Percentiles rank a stretch among this genome's conserved stretches.
Evolutionary conservation across 2,888 invertebrate genomes (phyloP).

Genomic region (Ophion slaviceki): DNA sequence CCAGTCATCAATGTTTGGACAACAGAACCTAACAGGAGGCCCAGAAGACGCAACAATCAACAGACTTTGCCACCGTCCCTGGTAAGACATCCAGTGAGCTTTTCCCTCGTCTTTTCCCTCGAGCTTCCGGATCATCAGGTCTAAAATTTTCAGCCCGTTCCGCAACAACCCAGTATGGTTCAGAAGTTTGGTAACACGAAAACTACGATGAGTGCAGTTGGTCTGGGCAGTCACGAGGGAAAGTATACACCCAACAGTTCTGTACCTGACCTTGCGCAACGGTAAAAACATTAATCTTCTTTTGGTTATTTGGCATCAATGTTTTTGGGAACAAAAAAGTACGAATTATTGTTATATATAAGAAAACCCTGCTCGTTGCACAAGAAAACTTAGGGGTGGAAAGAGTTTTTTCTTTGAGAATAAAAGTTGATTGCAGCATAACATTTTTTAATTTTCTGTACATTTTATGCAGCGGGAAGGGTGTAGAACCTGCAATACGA

Average conservation of each 20-base stretch:
- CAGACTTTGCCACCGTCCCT: constrained; percentile 82
- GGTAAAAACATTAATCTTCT: constrained; percentile 77
- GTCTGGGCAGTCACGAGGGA: constrained; percentile 91
- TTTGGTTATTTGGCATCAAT: too few species aligned
- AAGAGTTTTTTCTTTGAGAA: too few species aligned
- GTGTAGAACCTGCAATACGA: too few species aligned
- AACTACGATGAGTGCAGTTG: constrained; percentile 86
- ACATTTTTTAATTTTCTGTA: too few species aligned
- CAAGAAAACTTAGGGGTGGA: too few species aligned
- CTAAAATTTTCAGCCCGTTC: constrained; percentile 72
- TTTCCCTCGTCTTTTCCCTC: constrained; percentile 19
- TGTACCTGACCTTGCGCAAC: constrained; percentile 86
- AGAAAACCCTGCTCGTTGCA: too few species aligned
- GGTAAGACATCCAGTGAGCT: constrained; percentile 71
- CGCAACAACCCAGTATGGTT: constrained; percentile 81
- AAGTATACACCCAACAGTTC: constrained; percentile 91
- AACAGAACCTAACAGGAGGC: constrained; percentile 88
- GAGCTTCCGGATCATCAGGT: constrained; percentile 3
- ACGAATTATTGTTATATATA: too few species aligned
- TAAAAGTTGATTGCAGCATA: too few species aligned
- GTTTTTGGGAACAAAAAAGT: too few species aligned
- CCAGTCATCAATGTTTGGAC: constrained; percentile 95
- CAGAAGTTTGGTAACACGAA: constrained; percentile 92
- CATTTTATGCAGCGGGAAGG: too few species aligned
- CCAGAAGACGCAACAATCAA: constrained; percentile 84